A percentile compares a stretch with the other conserved stretches of the same genome.
These are phyloP conservation scores for Caenorhabditis sp. DNA, from an alignment of 2,888 invertebrate species.

Conservation along the genomic window DNA sequence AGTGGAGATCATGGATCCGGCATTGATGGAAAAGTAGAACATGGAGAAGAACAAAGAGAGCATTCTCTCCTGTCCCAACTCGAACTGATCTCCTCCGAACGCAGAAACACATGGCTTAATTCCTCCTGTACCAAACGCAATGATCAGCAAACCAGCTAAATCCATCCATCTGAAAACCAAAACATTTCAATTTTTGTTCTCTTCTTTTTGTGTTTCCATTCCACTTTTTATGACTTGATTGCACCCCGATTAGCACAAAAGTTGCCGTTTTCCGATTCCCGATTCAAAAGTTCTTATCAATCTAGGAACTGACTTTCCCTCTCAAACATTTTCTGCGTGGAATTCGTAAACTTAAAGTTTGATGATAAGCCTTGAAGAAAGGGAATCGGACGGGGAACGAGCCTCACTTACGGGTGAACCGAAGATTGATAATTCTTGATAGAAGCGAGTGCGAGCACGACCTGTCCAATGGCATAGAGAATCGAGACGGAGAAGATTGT, in stretches of 20 bases:
- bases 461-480: constrained; percentile 91
- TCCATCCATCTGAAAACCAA: constrained; percentile 75
- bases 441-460: constrained; percentile 87
- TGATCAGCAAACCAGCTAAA: constrained; percentile 83
- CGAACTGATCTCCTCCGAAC: constrained; percentile 85
- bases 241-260: constrained; percentile 28
- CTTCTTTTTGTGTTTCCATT: constrained; percentile 8
- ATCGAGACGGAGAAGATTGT: constrained; percentile 94
- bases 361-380: constrained; percentile 34
- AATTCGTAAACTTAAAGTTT: constrained; percentile 47
- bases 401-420: constrained; percentile 76
- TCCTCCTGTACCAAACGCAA: constrained; percentile 85
- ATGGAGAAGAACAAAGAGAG: constrained; percentile 94
- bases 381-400: constrained; percentile 41
- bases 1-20: constrained; percentile 92
- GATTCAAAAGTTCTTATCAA: constrained; percentile 15
- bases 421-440: constrained; percentile 80
- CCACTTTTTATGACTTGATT: constrained; percentile 21
- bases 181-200: constrained; percentile 1
- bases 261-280: constrained; percentile 14
- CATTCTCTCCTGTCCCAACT: constrained; percentile 86
- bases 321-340: constrained; percentile 35
- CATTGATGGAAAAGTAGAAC: constrained; percentile 95
- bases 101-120: constrained; percentile 85
- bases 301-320: constrained; percentile 17